These are phyloP conservation scores for Lampropteryx suffumata DNA, from an alignment of 2,888 invertebrate genomes.

Conservation along the genomic window DNA sequence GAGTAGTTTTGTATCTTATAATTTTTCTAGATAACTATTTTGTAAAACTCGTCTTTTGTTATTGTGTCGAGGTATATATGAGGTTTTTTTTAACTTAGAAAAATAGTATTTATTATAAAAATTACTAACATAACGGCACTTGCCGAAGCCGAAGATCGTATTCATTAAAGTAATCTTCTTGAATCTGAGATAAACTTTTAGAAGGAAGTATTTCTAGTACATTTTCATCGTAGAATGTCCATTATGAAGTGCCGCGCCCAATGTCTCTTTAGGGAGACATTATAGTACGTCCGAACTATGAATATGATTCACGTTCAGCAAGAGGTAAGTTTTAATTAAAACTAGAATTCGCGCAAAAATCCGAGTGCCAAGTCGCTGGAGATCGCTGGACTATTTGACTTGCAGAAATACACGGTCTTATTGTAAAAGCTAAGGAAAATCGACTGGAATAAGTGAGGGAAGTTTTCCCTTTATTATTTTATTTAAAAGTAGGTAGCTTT, in stretches of 20 bases:
- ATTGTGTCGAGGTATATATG: too few relatives aligned
- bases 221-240: constrained; percentile 43
- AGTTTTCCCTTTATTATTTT: constrained; percentile 29
- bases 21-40: too few relatives aligned
- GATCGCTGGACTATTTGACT: constrained; percentile 38
- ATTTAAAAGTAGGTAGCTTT: constrained; percentile 25
- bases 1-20: too few relatives aligned
- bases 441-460: constrained; percentile 30
- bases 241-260: constrained; percentile 47
- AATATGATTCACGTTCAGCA: constrained; percentile 60
- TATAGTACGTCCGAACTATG: constrained; percentile 48
- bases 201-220: constrained; percentile 39
- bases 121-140: constrained; percentile 8
- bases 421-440: constrained; percentile 35
- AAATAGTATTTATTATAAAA: neutral
- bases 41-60: too few relatives aligned
- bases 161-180: constrained; percentile 27
- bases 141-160: constrained; percentile 11
- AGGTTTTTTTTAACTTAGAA: too few relatives aligned
- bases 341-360: constrained; percentile 56
- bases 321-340: constrained; percentile 70
- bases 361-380: constrained; percentile 30
- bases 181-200: constrained; percentile 34
- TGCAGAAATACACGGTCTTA: constrained; percentile 36
- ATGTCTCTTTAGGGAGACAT: constrained; percentile 62